phyloP scores from a whole-genome alignment of 2,888 invertebrate species.

The Melieria picta region DNA sequence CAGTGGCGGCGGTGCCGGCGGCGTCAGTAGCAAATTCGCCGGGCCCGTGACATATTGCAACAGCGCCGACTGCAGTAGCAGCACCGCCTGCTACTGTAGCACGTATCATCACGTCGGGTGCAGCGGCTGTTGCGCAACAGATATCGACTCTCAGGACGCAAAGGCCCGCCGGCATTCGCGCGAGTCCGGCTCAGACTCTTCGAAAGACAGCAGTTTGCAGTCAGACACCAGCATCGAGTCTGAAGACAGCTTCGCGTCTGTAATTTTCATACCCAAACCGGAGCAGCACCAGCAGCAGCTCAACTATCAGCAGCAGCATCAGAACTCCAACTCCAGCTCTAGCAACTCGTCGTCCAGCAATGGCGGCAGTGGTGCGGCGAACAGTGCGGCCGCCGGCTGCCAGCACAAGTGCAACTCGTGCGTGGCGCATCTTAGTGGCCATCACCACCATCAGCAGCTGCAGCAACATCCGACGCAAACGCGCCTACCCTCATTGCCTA shows the following conservation, averaged over 20 bases:
- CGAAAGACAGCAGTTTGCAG: constrained; percentile 89
- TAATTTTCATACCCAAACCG: constrained; percentile 89
- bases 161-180: constrained; percentile 79
- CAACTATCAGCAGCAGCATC: constrained; percentile 59
- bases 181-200: constrained; percentile 89
- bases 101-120: constrained; percentile 55
- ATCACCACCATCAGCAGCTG: background rate
- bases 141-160: constrained; percentile 55
- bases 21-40: constrained; percentile 44
- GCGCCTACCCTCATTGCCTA: constrained; percentile 74
- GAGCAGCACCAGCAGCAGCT: constrained; percentile 68
- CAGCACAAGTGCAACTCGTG: constrained; percentile 47
- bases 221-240: constrained; percentile 95
- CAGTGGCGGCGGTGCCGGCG: constrained; percentile 8
- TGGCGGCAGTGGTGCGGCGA: constrained; percentile 49
- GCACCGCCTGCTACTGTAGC: constrained; percentile 55
- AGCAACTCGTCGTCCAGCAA: constrained; percentile 63
- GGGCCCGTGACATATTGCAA: constrained; percentile 59
- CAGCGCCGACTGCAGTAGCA: constrained; percentile 59
- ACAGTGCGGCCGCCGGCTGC: constrained; percentile 36
- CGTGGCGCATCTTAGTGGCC: constrained; percentile 44
- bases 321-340: constrained; percentile 61
- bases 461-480: constrained; percentile 38
- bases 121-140: constrained; percentile 42
- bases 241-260: constrained; percentile 92